Percentiles rank a stretch among this genome's conserved stretches.
These are phyloP conservation scores for Caenorhabditis drosophilae DNA, from an alignment of 2,888 invertebrate genomes.

Conservation along the genomic window DNA sequence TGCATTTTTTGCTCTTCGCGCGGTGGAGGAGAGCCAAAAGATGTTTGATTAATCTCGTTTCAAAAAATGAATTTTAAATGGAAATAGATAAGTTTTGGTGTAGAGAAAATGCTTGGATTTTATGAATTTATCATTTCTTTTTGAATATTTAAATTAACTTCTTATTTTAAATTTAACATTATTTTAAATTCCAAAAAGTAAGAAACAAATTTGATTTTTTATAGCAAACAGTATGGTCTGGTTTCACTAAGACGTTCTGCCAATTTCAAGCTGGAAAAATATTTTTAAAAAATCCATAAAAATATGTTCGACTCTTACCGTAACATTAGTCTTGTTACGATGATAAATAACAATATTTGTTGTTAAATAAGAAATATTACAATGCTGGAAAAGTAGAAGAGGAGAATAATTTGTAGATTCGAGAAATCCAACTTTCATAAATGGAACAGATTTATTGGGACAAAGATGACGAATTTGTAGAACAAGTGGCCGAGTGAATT, in stretches of 20 bases:
- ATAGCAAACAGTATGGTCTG: neutral
- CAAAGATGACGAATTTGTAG: too few species aligned
- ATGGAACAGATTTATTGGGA: too few species aligned
- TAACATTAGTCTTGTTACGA: neutral
- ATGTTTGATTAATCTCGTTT: too few species aligned
- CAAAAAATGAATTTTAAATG: too few species aligned
- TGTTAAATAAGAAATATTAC: neutral
- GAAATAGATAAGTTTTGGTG: too few species aligned
- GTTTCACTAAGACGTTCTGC: neutral
- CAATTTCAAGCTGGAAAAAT: neutral
- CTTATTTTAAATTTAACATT: neutral
- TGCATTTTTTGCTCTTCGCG: too few species aligned
- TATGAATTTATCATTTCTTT: neutral
- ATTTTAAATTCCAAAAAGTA: neutral
- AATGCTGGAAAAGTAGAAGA: neutral
- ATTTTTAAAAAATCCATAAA: neutral
- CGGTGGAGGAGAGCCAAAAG: too few species aligned
- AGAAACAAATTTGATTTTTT: neutral
- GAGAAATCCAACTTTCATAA: too few species aligned
- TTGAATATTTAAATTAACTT: neutral
- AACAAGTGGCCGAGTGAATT: too few species aligned
- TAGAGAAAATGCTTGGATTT: too few species aligned
- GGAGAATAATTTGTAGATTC: too few species aligned
- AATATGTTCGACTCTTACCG: neutral
- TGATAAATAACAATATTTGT: neutral